Conservation (phyloP, 1,140 invertebrate species). For the Portunus trituberculatus region DNA sequence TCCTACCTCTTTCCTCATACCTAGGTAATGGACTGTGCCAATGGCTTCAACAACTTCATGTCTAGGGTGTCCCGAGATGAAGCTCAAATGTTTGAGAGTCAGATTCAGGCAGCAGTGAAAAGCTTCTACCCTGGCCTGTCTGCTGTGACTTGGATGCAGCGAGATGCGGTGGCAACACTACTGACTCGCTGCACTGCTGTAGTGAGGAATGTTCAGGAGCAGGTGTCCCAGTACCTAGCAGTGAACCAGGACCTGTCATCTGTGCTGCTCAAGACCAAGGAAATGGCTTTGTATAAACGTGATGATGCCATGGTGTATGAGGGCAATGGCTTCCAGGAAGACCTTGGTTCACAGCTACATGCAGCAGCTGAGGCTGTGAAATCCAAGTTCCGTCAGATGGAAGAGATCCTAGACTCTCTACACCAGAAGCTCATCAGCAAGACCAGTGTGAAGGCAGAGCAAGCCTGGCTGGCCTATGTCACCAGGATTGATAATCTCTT, state of each 20-base stretch:
- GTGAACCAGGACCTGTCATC: conserved; percentile 67
- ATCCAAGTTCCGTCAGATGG: conserved; percentile 50
- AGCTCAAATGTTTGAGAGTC: conserved; percentile 66
- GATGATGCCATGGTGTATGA: conserved; percentile 65
- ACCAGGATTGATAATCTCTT: conserved; percentile 71
- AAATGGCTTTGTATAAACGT: conserved; percentile 50
- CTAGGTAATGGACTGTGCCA: conserved; percentile 67
- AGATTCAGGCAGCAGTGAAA: conserved; percentile 59
- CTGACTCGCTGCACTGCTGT: conserved; percentile 49
- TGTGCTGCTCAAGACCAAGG: conserved; percentile 56
- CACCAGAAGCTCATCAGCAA: conserved; percentile 64
- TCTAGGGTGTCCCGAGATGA: conserved; percentile 70
- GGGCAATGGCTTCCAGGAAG: conserved; percentile 65
- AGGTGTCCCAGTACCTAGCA: conserved; percentile 58
- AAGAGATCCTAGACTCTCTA: conserved; percentile 66
- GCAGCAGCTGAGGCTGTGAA: conserved; percentile 41
- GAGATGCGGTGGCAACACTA: not conserved
- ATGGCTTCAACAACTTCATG: conserved; percentile 74
- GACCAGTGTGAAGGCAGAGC: conserved; percentile 29
- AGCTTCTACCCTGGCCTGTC: conserved; percentile 64
- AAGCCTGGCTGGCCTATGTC: conserved; percentile 68
- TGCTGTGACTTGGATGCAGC: conserved; percentile 64
- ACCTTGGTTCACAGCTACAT: conserved; percentile 61
- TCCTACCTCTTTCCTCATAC: not conserved
- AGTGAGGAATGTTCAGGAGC: conserved; percentile 55